phyloP scores from a whole-genome alignment of 2,888 invertebrate species.

The Sphaeridia pumilis region DNA sequence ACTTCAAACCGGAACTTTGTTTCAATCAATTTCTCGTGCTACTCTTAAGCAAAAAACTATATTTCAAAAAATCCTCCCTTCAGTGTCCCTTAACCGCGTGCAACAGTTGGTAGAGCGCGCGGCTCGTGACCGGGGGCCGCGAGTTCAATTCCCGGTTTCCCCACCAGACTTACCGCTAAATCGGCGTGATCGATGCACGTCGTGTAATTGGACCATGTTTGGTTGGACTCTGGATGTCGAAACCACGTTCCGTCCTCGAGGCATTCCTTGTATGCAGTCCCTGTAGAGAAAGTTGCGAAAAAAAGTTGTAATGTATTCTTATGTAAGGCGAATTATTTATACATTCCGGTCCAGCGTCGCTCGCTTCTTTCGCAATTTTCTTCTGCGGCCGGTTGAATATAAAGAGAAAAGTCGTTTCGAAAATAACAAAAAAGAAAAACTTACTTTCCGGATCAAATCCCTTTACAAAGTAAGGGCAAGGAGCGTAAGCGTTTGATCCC shows the following conservation, averaged over 20 bases:
- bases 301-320: too few species aligned
- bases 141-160: too few species aligned
- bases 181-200: slow-evolving; percentile 65
- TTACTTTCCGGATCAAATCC: slow-evolving; percentile 38
- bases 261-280: slow-evolving; percentile 69
- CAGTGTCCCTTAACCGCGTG: too few species aligned
- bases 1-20: too few species aligned
- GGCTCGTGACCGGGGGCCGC: too few species aligned
- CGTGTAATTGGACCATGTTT: slow-evolving; percentile 82
- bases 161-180: slow-evolving; percentile 54
- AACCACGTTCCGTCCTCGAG: slow-evolving; percentile 70
- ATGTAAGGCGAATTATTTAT: too few species aligned
- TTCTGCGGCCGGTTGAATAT: too few species aligned
- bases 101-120: too few species aligned
- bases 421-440: slow-evolving; percentile 16
- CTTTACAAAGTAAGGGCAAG: slow-evolving; percentile 38
- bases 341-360: neutral
- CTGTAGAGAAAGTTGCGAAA: slow-evolving; percentile 44
- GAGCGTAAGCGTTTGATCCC: slow-evolving; percentile 38
- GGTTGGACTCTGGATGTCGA: slow-evolving; percentile 60
- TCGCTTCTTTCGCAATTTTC: neutral
- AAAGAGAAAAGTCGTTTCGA: neutral
- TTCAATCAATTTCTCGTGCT: too few species aligned
- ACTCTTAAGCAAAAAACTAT: too few species aligned
- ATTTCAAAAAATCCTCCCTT: too few species aligned